These are phyloP conservation scores for Paraescarpia echinospica DNA, from an alignment of 1,140 invertebrate species.

Conservation along the genomic window DNA sequence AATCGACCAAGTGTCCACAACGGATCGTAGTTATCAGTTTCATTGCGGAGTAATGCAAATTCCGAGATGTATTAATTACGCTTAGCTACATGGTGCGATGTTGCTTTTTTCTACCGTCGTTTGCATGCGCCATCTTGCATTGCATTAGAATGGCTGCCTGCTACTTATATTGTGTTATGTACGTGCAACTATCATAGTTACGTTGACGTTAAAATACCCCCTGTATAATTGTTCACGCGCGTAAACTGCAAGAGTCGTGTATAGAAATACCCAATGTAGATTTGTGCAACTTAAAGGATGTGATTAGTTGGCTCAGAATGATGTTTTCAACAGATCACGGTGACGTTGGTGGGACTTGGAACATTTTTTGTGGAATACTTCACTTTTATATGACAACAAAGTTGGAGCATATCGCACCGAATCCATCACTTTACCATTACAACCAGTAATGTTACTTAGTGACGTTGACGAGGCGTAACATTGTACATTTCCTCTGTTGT, in stretches of 20 bases:
- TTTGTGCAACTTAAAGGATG: neutral
- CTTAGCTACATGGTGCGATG: neutral
- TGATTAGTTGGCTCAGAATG: neutral
- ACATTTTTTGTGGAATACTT: neutral
- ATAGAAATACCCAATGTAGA: neutral
- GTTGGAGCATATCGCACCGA: neutral
- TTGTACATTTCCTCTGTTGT: neutral
- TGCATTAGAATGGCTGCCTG: neutral
- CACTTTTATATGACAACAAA: neutral
- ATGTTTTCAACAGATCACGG: neutral
- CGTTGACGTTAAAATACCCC: neutral
- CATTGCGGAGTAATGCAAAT: neutral
- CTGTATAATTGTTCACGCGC: too few species aligned
- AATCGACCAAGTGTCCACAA: neutral
- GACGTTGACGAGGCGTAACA: neutral
- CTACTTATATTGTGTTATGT: neutral
- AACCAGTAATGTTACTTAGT: neutral
- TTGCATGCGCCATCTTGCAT: neutral
- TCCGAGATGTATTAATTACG: neutral
- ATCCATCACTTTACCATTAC: neutral
- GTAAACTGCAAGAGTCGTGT: neutral
- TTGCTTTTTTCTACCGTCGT: neutral
- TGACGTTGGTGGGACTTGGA: neutral
- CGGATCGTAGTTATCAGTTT: neutral
- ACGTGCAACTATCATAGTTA: neutral